A percentile compares a stretch with the other conserved stretches of the same genome.
Conservation (phyloP, 2,797 vertebrate genomes). For the Scyliorhinus canicula region DNA sequence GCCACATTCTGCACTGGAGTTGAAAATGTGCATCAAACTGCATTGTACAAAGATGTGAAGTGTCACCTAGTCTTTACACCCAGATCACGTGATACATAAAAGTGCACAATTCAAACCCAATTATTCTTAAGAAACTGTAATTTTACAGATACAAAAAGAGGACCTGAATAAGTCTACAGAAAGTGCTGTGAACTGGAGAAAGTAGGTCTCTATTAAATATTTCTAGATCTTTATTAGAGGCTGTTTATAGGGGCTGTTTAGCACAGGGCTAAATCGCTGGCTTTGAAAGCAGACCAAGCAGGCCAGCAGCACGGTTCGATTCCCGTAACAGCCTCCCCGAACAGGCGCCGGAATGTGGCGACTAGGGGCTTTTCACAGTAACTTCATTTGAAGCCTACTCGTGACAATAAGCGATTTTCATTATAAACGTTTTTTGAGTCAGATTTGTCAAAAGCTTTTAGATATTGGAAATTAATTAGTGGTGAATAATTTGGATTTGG, state of each 20-base stretch:
- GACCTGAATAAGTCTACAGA: background rate
- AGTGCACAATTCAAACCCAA: background rate
- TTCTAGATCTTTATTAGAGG: background rate
- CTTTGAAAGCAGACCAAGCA: no score
- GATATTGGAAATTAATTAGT: background rate
- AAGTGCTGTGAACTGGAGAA: background rate
- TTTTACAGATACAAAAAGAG: background rate
- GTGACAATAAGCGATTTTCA: no score
- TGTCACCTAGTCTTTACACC: background rate
- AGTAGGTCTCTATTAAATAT: background rate
- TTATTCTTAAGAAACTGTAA: background rate
- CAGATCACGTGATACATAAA: background rate
- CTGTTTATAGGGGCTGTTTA: no score
- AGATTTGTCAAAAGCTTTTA: background rate
- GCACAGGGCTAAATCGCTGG: no score
- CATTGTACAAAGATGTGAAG: background rate
- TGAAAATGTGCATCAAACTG: background rate
- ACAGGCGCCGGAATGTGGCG: no score
- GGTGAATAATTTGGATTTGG: background rate
- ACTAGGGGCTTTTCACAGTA: no score
- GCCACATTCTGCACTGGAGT: no score
- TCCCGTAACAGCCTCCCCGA: no score
- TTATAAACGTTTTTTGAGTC: no score
- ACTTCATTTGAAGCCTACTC: no score
- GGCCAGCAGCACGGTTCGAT: no score